Base-by-base conservation (phyloP, 2,113 vertebrate genomes). In the Amazona guildingii region DNA sequence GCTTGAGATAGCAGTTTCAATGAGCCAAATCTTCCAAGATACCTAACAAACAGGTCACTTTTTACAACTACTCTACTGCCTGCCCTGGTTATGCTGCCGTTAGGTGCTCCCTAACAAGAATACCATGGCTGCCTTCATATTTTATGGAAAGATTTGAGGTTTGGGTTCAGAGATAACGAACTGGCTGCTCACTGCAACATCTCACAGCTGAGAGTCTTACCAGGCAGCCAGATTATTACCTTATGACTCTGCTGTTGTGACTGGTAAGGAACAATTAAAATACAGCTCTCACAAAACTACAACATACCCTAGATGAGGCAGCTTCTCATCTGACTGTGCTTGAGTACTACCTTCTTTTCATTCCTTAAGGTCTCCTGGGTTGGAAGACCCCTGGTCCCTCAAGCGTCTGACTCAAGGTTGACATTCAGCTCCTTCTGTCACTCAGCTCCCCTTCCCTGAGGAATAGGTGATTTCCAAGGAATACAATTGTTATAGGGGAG, bases 61-160 rank as follows among this genome's bases (percentile, higher is more conserved):
- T 64, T 70, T 24, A 43, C 37, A 37, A 8, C 20, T n/a, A 8
- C 27, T 61, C 39, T 18, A 5, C 66, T 39, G 29, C 18, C 39
- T 72, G 43, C 35, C 33, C 31, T 15, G 33, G 14, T 19, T 74
- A 13, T 51, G 33, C 27, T 74, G 29, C 72, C 2, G 1, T 52
- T 72, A 61, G 33, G 35, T 76, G 33, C n/a, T 88, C 14, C 66
- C 25, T 57, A 35, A 33, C 10, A 59, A 49, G 10, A 6, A 2
- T 33, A 57, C 41, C 29, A 21, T 0, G 0, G 20, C 64, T 17
- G 6, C 64, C 37, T 80, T 90, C 6, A 1, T 35, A 63, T 83
- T 77, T 86, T 86, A 70, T 25, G 39, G 20, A 37, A 63, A 67
- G 48, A 57, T 35, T 8, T 64, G 41, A 86, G 55, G 31, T 79